Conservation (phyloP, 2,113 vertebrate genomes). For the Gracilinanus agilis region DNA sequence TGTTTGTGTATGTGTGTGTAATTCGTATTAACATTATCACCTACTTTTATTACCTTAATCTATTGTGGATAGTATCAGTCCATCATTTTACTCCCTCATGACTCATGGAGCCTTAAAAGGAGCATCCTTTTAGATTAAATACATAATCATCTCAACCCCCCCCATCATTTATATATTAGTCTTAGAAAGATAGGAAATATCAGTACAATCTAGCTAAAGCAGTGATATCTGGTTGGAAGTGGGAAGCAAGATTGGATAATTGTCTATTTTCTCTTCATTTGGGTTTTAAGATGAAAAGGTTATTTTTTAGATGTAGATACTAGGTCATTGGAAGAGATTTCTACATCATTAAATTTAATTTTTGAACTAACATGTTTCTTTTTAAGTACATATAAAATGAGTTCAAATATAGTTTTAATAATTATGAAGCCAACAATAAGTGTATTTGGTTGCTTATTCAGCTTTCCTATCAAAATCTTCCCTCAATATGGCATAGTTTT, state of each 20-base stretch:
- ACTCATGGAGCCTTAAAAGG: neutral
- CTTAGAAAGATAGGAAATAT: neutral
- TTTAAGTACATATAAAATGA: neutral
- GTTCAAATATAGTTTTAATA: neutral
- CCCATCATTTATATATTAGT: neutral
- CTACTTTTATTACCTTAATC: neutral
- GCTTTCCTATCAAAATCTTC: neutral
- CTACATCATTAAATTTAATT: neutral
- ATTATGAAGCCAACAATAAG: neutral
- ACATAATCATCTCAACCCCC: neutral
- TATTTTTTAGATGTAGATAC: neutral
- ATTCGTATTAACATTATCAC: constrained; percentile 15
- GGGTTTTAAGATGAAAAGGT: neutral
- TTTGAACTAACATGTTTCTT: neutral
- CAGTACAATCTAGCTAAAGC: neutral
- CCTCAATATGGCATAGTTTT: neutral
- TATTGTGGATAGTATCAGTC: neutral
- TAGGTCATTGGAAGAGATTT: neutral
- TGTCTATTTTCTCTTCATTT: neutral
- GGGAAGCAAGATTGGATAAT: neutral
- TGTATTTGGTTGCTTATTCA: neutral
- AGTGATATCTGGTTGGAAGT: neutral
- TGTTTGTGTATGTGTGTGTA: neutral
- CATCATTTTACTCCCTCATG: neutral
- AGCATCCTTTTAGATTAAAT: neutral